Evolutionary conservation across 2,113 vertebrate genomes (phyloP).

Genomic region (Eulemur macaco): DNA sequence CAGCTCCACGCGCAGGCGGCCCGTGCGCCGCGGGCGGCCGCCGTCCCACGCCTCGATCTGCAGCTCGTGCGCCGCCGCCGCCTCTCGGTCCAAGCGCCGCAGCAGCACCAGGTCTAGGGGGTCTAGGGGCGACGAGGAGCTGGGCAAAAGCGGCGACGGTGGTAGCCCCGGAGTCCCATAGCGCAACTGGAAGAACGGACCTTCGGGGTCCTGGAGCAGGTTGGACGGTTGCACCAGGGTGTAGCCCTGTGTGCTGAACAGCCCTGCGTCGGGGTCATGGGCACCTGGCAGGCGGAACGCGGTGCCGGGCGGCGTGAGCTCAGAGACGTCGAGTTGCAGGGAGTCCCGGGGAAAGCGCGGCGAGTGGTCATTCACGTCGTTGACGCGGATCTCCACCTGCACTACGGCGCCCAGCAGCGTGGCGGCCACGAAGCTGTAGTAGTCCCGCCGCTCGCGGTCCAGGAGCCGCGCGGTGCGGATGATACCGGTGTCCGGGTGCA

Average conservation of each 20-base stretch:
- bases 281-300: constrained; percentile 90
- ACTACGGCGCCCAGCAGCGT: constrained; percentile 91
- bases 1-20: constrained; percentile 85
- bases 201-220: background rate
- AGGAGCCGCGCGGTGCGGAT: constrained; percentile 90
- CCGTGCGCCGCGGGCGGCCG: constrained; percentile 87
- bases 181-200: constrained; percentile 78
- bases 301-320: constrained; percentile 88
- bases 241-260: constrained; percentile 90
- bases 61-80: constrained; percentile 84
- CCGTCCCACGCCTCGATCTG: constrained; percentile 93
- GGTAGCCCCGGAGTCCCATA: constrained; percentile 33
- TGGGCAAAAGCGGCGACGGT: background rate
- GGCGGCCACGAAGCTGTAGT: constrained; percentile 93
- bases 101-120: constrained; percentile 88
- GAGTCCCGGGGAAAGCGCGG: constrained; percentile 86
- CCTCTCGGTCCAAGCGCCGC: constrained; percentile 88
- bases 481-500: constrained; percentile 91
- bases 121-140: constrained; percentile 46
- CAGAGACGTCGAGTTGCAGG: constrained; percentile 88
- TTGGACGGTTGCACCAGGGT: constrained; percentile 73
- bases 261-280: constrained; percentile 88
- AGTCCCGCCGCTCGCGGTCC: constrained; percentile 90
- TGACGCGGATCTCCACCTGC: constrained; percentile 88
- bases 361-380: constrained; percentile 92